phyloP scores from a whole-genome alignment of 2,888 invertebrate genomes.

The Baccha elongata region DNA sequence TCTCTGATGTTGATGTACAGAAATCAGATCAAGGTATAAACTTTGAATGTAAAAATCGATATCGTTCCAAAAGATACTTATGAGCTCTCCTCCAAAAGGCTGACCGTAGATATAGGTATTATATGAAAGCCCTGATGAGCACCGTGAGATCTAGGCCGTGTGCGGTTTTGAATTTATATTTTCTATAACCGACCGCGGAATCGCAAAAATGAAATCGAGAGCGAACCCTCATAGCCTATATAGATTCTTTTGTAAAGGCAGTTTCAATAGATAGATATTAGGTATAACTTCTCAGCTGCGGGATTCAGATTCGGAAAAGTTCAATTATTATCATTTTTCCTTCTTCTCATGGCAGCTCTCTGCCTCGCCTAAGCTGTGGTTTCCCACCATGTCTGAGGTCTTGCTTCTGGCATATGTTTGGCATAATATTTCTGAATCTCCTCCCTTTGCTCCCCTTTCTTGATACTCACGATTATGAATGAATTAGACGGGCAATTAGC shows the following conservation, averaged over 20 bases:
- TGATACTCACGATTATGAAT: constrained; percentile 67
- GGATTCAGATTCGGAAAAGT: constrained; percentile 58
- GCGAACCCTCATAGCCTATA: constrained; percentile 44
- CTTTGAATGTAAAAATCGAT: constrained; percentile 46
- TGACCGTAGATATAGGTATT: constrained; percentile 65
- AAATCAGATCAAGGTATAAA: constrained; percentile 70
- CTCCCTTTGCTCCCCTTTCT: background rate
- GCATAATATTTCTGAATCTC: constrained; percentile 48
- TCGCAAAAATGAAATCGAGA: constrained; percentile 69
- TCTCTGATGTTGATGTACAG: constrained; percentile 2
- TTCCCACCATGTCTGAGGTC: constrained; percentile 55
- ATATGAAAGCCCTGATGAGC: constrained; percentile 74
- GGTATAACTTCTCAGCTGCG: constrained; percentile 28
- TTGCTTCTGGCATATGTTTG: constrained; percentile 32
- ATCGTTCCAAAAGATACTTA: constrained; percentile 17
- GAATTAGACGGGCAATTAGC: constrained; percentile 73
- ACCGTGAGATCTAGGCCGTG: constrained; percentile 76
- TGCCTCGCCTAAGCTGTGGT: constrained; percentile 11
- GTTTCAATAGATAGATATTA: constrained; percentile 5
- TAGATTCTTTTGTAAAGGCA: constrained; percentile 39
- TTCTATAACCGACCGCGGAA: constrained; percentile 29
- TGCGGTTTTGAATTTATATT: constrained; percentile 52
- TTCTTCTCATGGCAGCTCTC: constrained; percentile 8
- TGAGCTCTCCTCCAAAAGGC: constrained; percentile 38
- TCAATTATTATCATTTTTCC: constrained; percentile 58